Conservation (phyloP, 1,140 invertebrate species). For the Drosophila yakuba region DNA sequence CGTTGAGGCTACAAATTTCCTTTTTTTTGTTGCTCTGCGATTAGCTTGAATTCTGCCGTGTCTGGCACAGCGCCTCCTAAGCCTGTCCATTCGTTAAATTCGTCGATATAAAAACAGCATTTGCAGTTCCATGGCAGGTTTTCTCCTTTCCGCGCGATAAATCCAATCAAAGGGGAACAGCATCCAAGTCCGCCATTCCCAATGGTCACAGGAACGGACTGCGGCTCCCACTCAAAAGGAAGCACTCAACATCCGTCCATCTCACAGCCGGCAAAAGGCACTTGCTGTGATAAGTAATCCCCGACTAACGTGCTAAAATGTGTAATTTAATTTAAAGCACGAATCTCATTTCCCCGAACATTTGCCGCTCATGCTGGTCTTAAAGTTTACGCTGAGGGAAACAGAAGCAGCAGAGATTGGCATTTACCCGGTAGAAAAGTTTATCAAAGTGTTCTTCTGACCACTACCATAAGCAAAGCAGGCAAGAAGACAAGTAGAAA, state of each 20-base stretch:
- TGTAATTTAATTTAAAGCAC: constrained; percentile 59
- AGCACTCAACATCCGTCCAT: not conserved
- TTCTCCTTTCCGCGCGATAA: constrained; percentile 32
- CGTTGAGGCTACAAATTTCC: constrained; percentile 39
- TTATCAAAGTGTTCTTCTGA: constrained; percentile 6
- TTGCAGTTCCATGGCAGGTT: constrained; percentile 22
- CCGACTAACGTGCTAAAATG: constrained; percentile 61
- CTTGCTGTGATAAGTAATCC: constrained; percentile 55
- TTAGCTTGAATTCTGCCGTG: constrained; percentile 59
- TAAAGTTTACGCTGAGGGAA: constrained; percentile 28
- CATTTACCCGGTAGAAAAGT: constrained; percentile 36
- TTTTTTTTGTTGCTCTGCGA: constrained; percentile 49
- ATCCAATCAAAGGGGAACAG: constrained; percentile 22
- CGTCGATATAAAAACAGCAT: constrained; percentile 47
- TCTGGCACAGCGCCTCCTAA: constrained; percentile 37
- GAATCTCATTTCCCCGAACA: constrained; percentile 31
- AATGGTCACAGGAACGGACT: not conserved
- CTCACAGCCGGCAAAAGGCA: not conserved
- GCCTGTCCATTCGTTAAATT: not conserved
- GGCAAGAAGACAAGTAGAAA: constrained; percentile 60
- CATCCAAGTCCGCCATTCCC: not conserved
- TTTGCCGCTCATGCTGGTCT: constrained; percentile 10
- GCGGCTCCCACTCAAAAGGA: not conserved
- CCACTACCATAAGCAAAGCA: constrained; percentile 51
- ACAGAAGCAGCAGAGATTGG: constrained; percentile 8